A percentile compares a stretch with the other conserved stretches of the same genome.
phyloP scores from a whole-genome alignment of 2,888 invertebrate genomes.

The Pogonocherus hispidulus region DNA sequence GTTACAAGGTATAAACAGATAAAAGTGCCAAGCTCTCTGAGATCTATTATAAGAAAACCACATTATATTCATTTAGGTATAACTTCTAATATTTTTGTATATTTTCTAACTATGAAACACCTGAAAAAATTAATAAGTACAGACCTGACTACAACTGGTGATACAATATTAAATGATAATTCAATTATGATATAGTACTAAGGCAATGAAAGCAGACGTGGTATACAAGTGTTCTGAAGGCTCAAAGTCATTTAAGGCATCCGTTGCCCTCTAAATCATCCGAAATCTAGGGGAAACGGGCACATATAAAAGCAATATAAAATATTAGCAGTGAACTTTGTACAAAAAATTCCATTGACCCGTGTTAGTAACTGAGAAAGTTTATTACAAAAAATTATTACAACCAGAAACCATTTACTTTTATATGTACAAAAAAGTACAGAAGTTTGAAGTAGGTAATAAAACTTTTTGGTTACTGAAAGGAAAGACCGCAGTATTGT shows the following conservation, averaged over 20 bases:
- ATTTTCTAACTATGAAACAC: no score
- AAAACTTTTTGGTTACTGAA: no score
- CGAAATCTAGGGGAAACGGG: constrained; percentile 11
- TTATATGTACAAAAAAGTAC: no score
- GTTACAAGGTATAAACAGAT: no score
- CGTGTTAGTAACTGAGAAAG: background rate
- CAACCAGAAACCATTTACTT: no score
- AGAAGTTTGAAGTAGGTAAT: no score
- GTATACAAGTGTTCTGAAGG: constrained; percentile 11
- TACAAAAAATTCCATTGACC: background rate
- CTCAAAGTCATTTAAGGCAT: constrained; percentile 21
- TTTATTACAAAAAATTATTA: background rate
- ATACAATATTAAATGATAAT: constrained; percentile 15
- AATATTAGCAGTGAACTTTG: background rate
- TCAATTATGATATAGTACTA: constrained; percentile 13
- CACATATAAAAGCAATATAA: constrained; percentile 12
- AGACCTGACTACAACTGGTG: background rate
- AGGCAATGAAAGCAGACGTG: constrained; percentile 8
- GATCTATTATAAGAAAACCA: no score
- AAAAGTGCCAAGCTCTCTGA: no score
- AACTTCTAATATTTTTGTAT: no score
- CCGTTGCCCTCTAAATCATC: constrained; percentile 20
- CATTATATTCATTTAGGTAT: no score
- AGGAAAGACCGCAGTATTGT: no score
- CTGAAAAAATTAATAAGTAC: background rate